phyloP scores from a whole-genome alignment of 2,888 invertebrate genomes.

The Auanema sp. region DNA sequence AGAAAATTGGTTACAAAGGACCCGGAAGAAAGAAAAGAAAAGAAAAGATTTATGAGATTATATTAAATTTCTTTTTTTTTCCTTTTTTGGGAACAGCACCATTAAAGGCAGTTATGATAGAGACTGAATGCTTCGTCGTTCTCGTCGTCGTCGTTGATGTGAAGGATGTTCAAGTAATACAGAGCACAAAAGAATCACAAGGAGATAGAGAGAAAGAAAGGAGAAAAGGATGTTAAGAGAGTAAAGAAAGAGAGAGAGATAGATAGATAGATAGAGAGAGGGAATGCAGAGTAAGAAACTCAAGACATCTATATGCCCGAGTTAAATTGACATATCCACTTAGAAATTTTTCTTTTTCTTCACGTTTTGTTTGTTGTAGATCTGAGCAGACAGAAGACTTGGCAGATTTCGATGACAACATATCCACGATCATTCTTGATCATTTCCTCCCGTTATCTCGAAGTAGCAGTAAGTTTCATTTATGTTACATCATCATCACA shows the following conservation, averaged over 20 bases:
- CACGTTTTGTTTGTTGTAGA: conserved; percentile 20
- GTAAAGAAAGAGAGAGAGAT: too few species aligned
- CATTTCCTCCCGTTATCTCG: conserved; percentile 41
- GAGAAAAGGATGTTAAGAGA: too few species aligned
- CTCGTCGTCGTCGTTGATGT: too few species aligned
- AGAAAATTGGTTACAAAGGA: not conserved
- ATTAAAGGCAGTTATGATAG: too few species aligned
- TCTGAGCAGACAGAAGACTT: conserved; percentile 46
- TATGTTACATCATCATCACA: conserved; percentile 1
- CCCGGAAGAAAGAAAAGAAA: not conserved
- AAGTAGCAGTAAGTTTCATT: conserved; percentile 27
- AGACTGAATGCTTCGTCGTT: too few species aligned
- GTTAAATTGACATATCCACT: too few species aligned
- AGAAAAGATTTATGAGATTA: not conserved
- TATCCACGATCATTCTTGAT: conserved; percentile 45
- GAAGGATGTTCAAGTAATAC: too few species aligned
- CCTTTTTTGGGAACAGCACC: not conserved
- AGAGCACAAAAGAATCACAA: too few species aligned
- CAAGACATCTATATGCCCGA: too few species aligned
- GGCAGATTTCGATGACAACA: conserved; percentile 50
- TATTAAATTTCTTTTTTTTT: not conserved
- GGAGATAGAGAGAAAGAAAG: too few species aligned
- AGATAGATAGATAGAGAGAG: not conserved
- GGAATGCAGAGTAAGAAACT: not conserved
- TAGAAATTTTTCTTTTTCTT: too few species aligned